Evolutionary conservation across 2,113 vertebrate genomes (phyloP).

Genomic region (Sander vitreus): DNA sequence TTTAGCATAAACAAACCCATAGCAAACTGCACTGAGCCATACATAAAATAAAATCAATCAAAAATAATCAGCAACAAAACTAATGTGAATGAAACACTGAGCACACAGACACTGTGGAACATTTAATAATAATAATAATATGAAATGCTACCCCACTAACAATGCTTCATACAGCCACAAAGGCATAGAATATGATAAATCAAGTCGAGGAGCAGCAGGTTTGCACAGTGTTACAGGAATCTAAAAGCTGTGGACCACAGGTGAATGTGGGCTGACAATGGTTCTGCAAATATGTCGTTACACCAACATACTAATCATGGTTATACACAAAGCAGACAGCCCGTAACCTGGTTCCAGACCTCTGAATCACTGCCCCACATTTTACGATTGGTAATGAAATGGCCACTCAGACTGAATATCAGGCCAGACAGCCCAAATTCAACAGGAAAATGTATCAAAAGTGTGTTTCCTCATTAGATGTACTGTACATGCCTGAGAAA

Average conservation of each 20-base stretch:
- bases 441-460: background rate
- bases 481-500: background rate
- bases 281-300: constrained; percentile 33
- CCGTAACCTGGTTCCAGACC: constrained; percentile 13
- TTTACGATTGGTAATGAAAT: background rate
- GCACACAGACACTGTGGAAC: constrained; percentile 58
- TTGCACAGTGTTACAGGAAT: constrained; percentile 28
- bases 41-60: constrained; percentile 71
- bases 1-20: constrained; percentile 58
- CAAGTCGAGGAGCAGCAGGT: constrained; percentile 36
- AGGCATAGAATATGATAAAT: background rate
- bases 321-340: constrained; percentile 37
- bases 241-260: constrained; percentile 23
- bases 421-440: constrained; percentile 21
- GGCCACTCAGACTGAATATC: background rate
- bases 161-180: background rate
- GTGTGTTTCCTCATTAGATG: background rate
- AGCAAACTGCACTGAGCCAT: constrained; percentile 57
- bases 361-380: constrained; percentile 8
- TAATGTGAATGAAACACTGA: constrained; percentile 72
- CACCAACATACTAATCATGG: constrained; percentile 39
- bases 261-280: constrained; percentile 48
- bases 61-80: constrained; percentile 65
- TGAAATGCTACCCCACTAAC: constrained; percentile 8
- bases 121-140: constrained; percentile 29